phyloP scores from a whole-genome alignment of 2,113 vertebrate species.

The Centrocercus urophasianus region DNA sequence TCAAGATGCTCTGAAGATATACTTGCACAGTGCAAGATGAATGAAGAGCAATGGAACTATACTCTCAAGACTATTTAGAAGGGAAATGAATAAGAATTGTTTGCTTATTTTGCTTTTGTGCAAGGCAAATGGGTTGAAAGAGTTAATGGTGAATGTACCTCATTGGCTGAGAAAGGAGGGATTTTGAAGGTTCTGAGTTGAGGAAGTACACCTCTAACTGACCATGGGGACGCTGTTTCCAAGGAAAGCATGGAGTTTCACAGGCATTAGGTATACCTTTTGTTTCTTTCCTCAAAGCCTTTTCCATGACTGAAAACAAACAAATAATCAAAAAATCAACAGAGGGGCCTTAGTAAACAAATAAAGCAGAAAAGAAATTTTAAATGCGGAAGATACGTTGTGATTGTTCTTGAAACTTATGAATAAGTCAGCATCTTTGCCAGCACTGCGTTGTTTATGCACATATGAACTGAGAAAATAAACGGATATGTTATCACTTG shows the following conservation, averaged over 20 bases:
- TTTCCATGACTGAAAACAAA: not conserved
- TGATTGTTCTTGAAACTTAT: not conserved
- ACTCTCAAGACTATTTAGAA: not conserved
- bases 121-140: not conserved
- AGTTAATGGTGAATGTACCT: not conserved
- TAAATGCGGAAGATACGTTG: rapidly evolving
- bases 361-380: not conserved
- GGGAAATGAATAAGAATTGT: not conserved
- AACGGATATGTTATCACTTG: not conserved
- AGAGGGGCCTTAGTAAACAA: not conserved
- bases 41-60: not conserved
- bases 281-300: not conserved
- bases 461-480: not conserved
- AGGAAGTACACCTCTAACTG: not conserved
- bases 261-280: not conserved
- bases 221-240: not conserved
- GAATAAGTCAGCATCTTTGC: not conserved
- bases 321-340: not conserved
- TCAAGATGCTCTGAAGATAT: not conserved
- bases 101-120: not conserved
- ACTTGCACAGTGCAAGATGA: not conserved
- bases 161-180: not conserved
- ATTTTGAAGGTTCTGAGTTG: not conserved
- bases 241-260: not conserved
- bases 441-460: not conserved